Conservation (phyloP, 2,113 vertebrate genomes). For the Orientallactaga bullata region DNA sequence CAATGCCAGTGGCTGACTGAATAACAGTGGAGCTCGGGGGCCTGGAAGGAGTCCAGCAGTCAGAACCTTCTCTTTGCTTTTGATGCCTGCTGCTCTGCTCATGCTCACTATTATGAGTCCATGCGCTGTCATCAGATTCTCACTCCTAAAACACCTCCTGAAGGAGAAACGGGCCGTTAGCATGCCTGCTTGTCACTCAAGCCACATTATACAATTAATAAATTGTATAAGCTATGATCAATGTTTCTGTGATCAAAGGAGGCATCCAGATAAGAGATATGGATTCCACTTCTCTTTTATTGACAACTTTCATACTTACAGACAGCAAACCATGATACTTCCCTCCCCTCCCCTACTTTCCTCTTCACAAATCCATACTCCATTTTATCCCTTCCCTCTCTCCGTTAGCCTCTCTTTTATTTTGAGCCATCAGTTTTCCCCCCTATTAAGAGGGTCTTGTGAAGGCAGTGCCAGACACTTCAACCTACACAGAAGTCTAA, state of each 20-base stretch:
- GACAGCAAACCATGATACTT: no score
- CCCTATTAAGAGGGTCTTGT: no score
- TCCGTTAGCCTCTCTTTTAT: no score
- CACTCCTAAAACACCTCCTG: neutral
- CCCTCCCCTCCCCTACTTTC: no score
- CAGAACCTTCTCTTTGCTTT: neutral
- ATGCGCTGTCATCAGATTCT: neutral
- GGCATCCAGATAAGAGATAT: neutral
- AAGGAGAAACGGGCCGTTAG: neutral
- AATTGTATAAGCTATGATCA: neutral
- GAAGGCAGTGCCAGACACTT: no score
- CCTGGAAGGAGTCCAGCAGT: accelerated
- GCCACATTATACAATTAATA: neutral
- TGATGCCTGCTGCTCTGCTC: no score
- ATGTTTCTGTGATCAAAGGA: neutral
- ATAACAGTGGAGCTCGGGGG: neutral
- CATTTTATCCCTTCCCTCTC: no score
- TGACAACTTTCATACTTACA: no score
- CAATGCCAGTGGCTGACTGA: accelerated
- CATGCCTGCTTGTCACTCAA: neutral
- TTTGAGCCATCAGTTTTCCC: no score
- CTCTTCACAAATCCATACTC: no score
- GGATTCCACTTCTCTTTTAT: neutral
- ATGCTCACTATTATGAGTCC: no score
- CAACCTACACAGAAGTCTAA: no score